Evolutionary conservation across 2,888 invertebrate genomes (phyloP).

Genomic region (Spialia ferax): DNA sequence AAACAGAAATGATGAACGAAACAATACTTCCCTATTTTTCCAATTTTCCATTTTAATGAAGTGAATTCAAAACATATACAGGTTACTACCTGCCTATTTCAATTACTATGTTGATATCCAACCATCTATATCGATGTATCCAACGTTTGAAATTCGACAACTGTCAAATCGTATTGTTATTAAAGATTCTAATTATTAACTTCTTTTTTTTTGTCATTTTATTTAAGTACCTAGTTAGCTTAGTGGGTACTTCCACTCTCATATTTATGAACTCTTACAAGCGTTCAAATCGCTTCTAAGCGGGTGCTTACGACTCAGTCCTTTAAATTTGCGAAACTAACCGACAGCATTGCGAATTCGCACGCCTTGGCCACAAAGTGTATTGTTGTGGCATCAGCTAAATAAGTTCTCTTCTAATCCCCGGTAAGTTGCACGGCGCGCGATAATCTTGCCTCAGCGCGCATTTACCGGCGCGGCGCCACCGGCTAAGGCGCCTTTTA

Average conservation of each 20-base stretch:
- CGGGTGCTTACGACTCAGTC: not conserved
- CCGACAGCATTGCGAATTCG: not conserved
- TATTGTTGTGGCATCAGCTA: not conserved
- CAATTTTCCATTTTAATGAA: no score
- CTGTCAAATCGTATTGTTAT: no score
- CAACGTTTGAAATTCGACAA: no score
- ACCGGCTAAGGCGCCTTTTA: not conserved
- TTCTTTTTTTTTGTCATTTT: no score
- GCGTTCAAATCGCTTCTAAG: not conserved
- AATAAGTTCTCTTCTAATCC: conserved; percentile 1
- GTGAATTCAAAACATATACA: no score
- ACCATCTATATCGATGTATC: no score
- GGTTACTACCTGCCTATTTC: no score
- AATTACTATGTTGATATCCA: no score
- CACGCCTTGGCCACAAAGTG: not conserved
- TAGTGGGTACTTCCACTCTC: not conserved
- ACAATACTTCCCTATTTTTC: no score
- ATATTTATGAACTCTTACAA: not conserved
- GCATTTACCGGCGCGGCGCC: not conserved
- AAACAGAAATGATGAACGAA: no score
- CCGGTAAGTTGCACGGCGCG: not conserved
- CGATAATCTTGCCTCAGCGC: not conserved
- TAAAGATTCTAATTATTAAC: no score
- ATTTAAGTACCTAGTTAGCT: no score
- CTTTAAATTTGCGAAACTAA: not conserved